phyloP scores from a whole-genome alignment of 2,888 invertebrate species.

The Melinopterus prodromus region DNA sequence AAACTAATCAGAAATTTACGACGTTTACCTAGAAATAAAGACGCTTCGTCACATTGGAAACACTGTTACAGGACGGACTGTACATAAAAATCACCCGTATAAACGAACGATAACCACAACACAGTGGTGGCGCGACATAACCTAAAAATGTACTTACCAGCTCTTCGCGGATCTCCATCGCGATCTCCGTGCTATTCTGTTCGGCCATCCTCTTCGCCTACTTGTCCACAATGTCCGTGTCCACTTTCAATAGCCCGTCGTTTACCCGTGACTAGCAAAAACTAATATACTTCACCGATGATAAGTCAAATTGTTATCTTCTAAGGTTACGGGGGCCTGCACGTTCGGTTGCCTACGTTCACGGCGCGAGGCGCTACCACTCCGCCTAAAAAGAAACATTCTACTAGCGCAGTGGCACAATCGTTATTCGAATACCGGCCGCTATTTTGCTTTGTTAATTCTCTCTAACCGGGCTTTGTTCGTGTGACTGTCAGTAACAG shows the following conservation, averaged over 20 bases:
- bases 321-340: conserved; percentile 23
- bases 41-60: not conserved
- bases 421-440: not conserved
- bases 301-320: conserved; percentile 24
- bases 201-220: conserved; percentile 10
- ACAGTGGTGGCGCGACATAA: conserved; percentile 19
- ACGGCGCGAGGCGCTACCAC: conserved; percentile 6
- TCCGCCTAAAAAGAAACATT: conserved; percentile 23
- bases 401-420: conserved; percentile 9
- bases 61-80: not conserved
- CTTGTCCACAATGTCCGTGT: not conserved
- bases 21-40: not conserved
- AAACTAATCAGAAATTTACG: not conserved
- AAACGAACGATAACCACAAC: not conserved
- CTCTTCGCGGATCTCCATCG: conserved; percentile 33
- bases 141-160: conserved; percentile 35
- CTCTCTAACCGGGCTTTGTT: not conserved
- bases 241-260: not conserved
- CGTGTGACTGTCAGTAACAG: not conserved
- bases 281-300: conserved; percentile 18
- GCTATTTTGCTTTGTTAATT: not conserved
- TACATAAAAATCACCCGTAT: not conserved
- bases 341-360: conserved; percentile 20
- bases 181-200: conserved; percentile 7
- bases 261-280: conserved; percentile 24